Conservation (phyloP, 2,888 invertebrate genomes). For the Plagiodera versicolora region DNA sequence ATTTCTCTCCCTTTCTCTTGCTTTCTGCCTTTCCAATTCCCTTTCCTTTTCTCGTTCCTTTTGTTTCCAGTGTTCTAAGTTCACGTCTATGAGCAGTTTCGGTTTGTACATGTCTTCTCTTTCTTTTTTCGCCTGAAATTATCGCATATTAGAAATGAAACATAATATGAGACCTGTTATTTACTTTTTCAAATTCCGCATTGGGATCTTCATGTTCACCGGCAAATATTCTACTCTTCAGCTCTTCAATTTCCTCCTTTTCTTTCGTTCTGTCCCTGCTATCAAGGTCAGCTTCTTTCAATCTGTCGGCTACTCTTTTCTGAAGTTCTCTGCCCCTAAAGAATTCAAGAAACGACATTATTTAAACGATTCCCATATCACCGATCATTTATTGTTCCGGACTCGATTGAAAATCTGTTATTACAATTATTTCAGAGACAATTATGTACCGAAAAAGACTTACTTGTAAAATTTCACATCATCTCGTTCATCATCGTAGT, state of each 20-base stretch:
- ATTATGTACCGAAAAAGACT: constrained; percentile 37
- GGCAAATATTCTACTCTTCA: constrained; percentile 75
- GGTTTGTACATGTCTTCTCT: constrained; percentile 84
- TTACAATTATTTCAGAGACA: too few relatives aligned
- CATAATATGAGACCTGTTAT: constrained; percentile 2
- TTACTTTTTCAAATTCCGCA: constrained; percentile 66
- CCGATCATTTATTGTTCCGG: too few relatives aligned
- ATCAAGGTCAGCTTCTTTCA: constrained; percentile 92
- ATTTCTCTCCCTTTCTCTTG: constrained; percentile 80
- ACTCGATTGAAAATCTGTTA: too few relatives aligned
- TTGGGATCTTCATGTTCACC: constrained; percentile 67
- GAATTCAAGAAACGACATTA: constrained; percentile 23
- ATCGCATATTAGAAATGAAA: not conserved
- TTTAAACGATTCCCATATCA: not conserved
- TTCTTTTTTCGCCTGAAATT: constrained; percentile 64
- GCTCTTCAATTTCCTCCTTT: constrained; percentile 82
- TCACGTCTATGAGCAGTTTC: constrained; percentile 74
- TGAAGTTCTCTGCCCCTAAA: constrained; percentile 81
- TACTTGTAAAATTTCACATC: constrained; percentile 96
- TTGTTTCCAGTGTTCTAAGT: constrained; percentile 63
- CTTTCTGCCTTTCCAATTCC: constrained; percentile 55
- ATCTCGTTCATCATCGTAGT: constrained; percentile 98
- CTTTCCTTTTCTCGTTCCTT: constrained; percentile 62
- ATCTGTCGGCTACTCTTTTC: constrained; percentile 86
- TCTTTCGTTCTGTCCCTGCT: constrained; percentile 88